Evolutionary conservation across 2,888 invertebrate genomes (phyloP).

Genomic region (Coleophora flavipennella): DNA sequence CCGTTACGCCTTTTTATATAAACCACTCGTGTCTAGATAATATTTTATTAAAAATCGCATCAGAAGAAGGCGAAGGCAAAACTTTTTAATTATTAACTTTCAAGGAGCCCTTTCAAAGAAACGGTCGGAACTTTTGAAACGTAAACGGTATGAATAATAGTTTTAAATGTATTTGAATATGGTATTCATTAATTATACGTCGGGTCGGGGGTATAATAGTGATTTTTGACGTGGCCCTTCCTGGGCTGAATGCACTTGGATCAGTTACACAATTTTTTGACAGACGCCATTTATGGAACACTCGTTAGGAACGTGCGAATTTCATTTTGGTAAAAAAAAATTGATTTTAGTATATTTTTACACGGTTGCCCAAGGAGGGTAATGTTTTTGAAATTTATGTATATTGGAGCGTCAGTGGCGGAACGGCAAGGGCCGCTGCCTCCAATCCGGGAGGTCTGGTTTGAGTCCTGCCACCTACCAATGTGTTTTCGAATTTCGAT

Average conservation of each 20-base stretch:
- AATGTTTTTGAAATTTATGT: too few relatives aligned
- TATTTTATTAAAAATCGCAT: constrained; percentile 55
- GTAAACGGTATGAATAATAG: constrained; percentile 72
- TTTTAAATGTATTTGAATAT: constrained; percentile 72
- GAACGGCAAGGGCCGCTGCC: too few relatives aligned
- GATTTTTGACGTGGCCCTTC: constrained; percentile 70
- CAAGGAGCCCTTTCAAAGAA: constrained; percentile 57
- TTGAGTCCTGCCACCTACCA: too few relatives aligned
- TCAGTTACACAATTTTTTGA: constrained; percentile 60
- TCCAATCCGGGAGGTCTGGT: too few relatives aligned
- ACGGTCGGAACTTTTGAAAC: constrained; percentile 65
- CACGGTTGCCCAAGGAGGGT: too few relatives aligned
- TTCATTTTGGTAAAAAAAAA: constrained; percentile 19
- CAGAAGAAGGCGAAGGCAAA: constrained; percentile 19
- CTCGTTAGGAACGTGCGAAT: constrained; percentile 3
- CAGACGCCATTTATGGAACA: constrained; percentile 22
- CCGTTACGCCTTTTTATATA: constrained; percentile 29
- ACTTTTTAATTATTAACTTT: constrained; percentile 59
- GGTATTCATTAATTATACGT: constrained; percentile 68
- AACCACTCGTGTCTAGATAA: too few relatives aligned
- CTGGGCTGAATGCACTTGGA: constrained; percentile 58
- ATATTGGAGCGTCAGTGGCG: too few relatives aligned
- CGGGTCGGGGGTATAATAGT: constrained; percentile 59
- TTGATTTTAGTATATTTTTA: too few relatives aligned
- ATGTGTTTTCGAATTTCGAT: too few relatives aligned